Conservation (phyloP, 2,113 vertebrate genomes). For the Ceratotherium simum region DNA sequence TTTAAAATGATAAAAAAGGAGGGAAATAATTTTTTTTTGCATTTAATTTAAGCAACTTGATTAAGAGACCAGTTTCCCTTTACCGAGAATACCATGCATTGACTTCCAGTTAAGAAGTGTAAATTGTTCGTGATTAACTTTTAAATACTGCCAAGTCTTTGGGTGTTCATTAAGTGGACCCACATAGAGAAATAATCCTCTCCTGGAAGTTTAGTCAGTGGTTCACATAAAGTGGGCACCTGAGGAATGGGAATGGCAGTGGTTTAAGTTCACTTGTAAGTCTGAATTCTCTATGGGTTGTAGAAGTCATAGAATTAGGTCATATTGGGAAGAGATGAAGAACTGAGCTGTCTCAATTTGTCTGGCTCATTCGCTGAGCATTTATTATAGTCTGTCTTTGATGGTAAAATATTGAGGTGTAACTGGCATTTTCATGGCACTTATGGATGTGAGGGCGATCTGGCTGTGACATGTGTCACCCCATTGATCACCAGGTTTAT, state of each 20-base stretch:
- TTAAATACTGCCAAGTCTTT: background rate
- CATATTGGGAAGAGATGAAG: fast-evolving
- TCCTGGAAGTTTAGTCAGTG: background rate
- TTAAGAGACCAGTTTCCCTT: conserved; percentile 28
- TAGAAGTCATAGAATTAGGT: background rate
- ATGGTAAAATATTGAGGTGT: background rate
- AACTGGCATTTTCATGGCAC: background rate
- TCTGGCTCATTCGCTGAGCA: background rate
- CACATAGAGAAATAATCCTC: background rate
- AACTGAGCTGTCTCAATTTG: background rate
- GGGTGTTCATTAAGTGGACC: background rate
- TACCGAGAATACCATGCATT: background rate
- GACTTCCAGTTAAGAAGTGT: conserved; percentile 45
- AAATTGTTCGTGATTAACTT: conserved; percentile 40
- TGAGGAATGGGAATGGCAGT: background rate
- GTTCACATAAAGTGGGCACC: background rate
- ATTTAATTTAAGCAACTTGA: conserved; percentile 47
- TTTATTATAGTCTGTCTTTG: background rate
- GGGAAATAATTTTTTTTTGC: background rate
- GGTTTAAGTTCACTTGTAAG: too few species aligned
- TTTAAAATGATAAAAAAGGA: background rate
- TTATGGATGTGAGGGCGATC: too few species aligned
- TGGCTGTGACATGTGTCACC: too few species aligned
- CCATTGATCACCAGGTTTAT: too few species aligned
- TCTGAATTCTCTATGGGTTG: background rate